Percentiles rank a stretch among this genome's conserved stretches.
Conservation (phyloP, 2,797 vertebrate genomes). For the Acipenser ruthenus region DNA sequence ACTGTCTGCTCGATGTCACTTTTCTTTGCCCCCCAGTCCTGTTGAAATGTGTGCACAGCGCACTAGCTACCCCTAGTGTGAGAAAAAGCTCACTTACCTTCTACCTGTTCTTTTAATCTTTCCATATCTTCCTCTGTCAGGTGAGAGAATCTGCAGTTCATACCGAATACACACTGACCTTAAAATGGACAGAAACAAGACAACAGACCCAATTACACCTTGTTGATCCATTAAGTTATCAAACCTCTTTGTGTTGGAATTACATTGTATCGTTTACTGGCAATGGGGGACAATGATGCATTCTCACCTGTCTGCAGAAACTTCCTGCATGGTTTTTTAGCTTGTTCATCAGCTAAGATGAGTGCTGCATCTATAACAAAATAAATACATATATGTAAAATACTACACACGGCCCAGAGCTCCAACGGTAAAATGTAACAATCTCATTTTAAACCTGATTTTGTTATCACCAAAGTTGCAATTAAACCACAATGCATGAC, state of each 20-base stretch:
- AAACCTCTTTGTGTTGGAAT: not conserved
- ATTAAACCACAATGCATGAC: not conserved
- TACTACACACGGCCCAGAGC: not conserved
- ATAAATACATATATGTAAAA: not conserved
- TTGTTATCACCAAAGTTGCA: not conserved
- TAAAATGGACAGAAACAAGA: conserved; percentile 13
- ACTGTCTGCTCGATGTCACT: not conserved
- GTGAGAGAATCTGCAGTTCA: conserved; percentile 67
- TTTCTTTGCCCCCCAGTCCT: too few species aligned
- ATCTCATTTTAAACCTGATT: not conserved
- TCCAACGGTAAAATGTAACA: not conserved
- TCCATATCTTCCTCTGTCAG: conserved; percentile 60
- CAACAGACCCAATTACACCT: too few species aligned
- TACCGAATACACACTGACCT: conserved; percentile 68
- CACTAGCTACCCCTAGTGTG: conserved; percentile 24
- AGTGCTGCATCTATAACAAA: conserved; percentile 65
- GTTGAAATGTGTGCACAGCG: not conserved
- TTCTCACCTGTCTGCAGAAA: conserved; percentile 80
- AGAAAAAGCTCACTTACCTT: conserved; percentile 36
- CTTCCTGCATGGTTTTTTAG: conserved; percentile 85
- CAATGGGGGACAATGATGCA: not conserved
- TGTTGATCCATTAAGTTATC: not conserved
- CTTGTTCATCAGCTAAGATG: conserved; percentile 79
- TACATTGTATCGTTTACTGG: not conserved
- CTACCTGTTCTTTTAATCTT: conserved; percentile 51